Evolutionary conservation across 1,140 invertebrate species (phyloP), one percentile per base, ranked within the genome.

Genomic region (Scaptomyza graminum): DNA sequence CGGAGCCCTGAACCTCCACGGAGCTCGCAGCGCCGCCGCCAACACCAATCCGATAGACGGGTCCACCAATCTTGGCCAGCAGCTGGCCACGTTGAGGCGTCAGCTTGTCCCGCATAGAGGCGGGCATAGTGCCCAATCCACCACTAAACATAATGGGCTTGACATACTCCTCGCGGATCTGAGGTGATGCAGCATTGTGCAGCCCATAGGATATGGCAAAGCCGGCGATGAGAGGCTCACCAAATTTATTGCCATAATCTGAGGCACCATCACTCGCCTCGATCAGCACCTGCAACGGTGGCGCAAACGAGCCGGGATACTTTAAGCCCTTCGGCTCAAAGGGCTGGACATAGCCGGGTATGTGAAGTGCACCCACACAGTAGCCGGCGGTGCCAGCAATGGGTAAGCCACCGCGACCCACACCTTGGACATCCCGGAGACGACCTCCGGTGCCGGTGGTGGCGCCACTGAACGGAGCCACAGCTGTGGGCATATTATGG

Each of bases 101-200:
- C 25, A 74, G 43, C 64, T 89, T 90, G 22, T 90, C 59, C 0
- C 74, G 80, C 85, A 90, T 83, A 0, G 50, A 50, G 1, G 84
- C 62, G 13, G 90, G 82, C 93, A 99, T 95, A 9, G 95, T 95
- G 5, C 98, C 98, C 67, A 99, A 94, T 41, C 98, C 98, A 60
- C 97, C 98, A 90, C 97, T 98, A 78, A 99, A 99, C 98, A 99
- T 99, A 62, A 99, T 99, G 0, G 98, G 98, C 90, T 99, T 99
- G 0, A 99, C 96, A 93, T 96, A 99, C 92, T 99, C 98, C 63
- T 97, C 94, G 55, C 98, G 92, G 72, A 95, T 94, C 34, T 94
- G 94, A 39, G 92, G 90, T 13, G 57, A 37, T 0, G 70, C 77
- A 0, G 92, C 91, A 80, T 96, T 94, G 0, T 93, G 92, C 79